phyloP scores from a whole-genome alignment of 2,888 invertebrate species.

The Rotaria macrura region DNA sequence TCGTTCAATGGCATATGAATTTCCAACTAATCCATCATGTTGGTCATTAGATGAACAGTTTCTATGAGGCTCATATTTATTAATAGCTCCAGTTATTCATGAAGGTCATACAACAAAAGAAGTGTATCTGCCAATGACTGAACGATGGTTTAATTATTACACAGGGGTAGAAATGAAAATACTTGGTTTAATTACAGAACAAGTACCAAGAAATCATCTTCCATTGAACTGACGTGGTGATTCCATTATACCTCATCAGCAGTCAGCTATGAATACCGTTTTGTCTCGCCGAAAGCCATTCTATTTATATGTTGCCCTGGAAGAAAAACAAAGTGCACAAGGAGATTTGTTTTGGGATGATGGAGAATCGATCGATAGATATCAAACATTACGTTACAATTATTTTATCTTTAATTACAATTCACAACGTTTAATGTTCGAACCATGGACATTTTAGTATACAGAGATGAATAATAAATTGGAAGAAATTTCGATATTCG shows the following conservation, averaged over 20 bases:
- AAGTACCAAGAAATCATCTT: slow-evolving; percentile 30
- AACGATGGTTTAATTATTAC: slow-evolving; percentile 31
- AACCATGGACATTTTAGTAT: slow-evolving; percentile 12
- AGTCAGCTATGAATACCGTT: slow-evolving; percentile 25
- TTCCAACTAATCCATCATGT: slow-evolving; percentile 38
- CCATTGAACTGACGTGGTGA: slow-evolving; percentile 43
- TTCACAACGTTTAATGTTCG: not conserved
- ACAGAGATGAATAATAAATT: slow-evolving; percentile 3
- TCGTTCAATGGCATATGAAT: slow-evolving; percentile 66
- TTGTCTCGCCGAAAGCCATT: slow-evolving; percentile 57
- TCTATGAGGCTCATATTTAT: slow-evolving; percentile 49
- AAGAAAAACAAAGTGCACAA: slow-evolving; percentile 52
- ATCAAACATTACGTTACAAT: slow-evolving; percentile 19
- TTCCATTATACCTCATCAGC: slow-evolving; percentile 39
- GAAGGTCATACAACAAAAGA: slow-evolving; percentile 37
- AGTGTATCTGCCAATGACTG: slow-evolving; percentile 18
- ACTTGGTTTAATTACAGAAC: not conserved
- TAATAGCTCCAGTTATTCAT: slow-evolving; percentile 44
- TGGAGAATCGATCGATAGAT: slow-evolving; percentile 26
- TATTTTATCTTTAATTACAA: slow-evolving; percentile 29
- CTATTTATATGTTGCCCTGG: slow-evolving; percentile 59
- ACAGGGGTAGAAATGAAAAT: slow-evolving; percentile 21
- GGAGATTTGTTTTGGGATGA: slow-evolving; percentile 49
- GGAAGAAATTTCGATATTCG: slow-evolving; percentile 23
- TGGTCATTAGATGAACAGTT: slow-evolving; percentile 42